A percentile compares a stretch with the other conserved stretches of the same genome.
These are phyloP conservation scores for Cryptoblepharus egeriae DNA, from an alignment of 2,797 vertebrate genomes.

Conservation along the genomic window DNA sequence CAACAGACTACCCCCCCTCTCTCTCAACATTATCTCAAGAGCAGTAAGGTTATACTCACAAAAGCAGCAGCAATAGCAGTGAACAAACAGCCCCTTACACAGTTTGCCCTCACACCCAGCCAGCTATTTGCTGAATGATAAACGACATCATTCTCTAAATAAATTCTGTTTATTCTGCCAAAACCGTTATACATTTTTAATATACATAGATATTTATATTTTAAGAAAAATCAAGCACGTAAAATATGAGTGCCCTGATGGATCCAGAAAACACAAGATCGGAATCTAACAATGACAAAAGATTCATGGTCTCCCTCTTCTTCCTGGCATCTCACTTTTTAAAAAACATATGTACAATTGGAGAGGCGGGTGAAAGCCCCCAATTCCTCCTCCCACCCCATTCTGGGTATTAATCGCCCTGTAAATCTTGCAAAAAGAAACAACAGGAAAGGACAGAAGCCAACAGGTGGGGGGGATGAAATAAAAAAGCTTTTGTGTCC, in stretches of 20 bases:
- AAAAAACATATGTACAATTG: conserved; percentile 42
- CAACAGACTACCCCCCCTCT: background rate
- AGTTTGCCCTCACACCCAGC: conserved; percentile 53
- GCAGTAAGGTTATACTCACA: conserved; percentile 67
- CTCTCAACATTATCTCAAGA: conserved; percentile 62
- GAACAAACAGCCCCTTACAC: conserved; percentile 48
- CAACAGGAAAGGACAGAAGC: conserved; percentile 68
- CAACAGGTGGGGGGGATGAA: conserved; percentile 71
- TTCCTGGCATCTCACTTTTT: conserved; percentile 55
- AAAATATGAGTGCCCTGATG: conserved; percentile 15
- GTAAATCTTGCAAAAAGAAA: conserved; percentile 63
- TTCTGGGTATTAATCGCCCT: conserved; percentile 66
- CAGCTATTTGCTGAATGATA: conserved; percentile 70
- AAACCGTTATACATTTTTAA: conserved; percentile 62
- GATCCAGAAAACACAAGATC: conserved; percentile 35
- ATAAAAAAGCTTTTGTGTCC: conserved; percentile 34
- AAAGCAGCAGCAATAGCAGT: conserved; percentile 60
- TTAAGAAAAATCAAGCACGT: conserved; percentile 31
- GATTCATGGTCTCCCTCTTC: conserved; percentile 44
- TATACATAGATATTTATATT: too few species aligned
- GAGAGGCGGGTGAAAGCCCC: conserved; percentile 53
- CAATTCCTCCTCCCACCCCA: conserved; percentile 65
- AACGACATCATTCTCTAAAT: conserved; percentile 65
- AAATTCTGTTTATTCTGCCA: conserved; percentile 69
- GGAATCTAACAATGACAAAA: conserved; percentile 52